phyloP scores from a whole-genome alignment of 2,797 vertebrate species.

The Delichon dasypus region DNA sequence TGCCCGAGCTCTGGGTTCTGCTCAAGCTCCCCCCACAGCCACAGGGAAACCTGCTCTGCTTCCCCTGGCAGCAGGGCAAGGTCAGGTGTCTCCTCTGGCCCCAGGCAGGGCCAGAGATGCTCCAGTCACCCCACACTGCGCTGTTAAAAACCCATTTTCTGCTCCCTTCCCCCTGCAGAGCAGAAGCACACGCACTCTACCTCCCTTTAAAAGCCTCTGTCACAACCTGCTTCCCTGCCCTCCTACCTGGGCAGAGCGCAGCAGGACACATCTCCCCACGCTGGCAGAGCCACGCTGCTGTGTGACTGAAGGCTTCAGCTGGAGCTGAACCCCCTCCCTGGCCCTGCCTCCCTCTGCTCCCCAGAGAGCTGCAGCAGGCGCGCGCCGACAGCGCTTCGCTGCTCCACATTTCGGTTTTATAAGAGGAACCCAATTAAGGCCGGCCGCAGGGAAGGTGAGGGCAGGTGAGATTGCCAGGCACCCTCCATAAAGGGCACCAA shows the following conservation, averaged over 20 bases:
- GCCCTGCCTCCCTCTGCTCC: slow-evolving; percentile 38
- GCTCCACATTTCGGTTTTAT: slow-evolving; percentile 27
- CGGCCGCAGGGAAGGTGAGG: not conserved
- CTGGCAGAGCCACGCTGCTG: not conserved
- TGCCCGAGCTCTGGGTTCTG: not conserved
- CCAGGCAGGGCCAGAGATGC: not conserved
- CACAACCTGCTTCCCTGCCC: not conserved
- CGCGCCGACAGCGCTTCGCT: not conserved
- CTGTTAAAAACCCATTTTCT: not conserved
- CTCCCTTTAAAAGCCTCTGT: not conserved
- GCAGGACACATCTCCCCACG: not conserved
- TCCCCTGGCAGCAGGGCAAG: not conserved
- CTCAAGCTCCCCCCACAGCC: not conserved
- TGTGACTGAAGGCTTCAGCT: not conserved
- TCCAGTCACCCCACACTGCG: not conserved
- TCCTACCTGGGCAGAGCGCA: slow-evolving; percentile 24
- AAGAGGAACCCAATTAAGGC: slow-evolving; percentile 46
- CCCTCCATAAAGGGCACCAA: not conserved
- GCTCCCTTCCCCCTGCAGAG: not conserved
- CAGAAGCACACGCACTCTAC: accelerated
- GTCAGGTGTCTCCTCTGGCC: not conserved
- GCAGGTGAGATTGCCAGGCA: not conserved
- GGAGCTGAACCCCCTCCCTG: accelerated
- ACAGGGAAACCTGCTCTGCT: not conserved
- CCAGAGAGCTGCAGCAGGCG: not conserved